Conservation (phyloP, 2,888 invertebrate species). For the Drosophila birchii region DNA sequence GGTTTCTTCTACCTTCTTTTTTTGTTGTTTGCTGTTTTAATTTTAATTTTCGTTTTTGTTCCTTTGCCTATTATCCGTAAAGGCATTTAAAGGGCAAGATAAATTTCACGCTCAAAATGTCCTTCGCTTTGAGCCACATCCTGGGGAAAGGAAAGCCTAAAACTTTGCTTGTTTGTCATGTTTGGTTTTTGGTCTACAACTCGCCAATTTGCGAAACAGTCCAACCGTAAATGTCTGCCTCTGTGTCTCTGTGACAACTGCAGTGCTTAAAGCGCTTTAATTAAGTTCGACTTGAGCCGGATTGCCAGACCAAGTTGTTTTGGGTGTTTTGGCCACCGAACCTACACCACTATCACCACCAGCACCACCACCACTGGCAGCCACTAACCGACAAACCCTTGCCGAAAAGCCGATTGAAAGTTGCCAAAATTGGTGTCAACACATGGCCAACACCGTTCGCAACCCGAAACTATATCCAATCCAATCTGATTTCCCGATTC, state of each 20-base stretch:
- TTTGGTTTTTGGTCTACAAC: constrained; percentile 50
- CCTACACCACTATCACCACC: constrained; percentile 3
- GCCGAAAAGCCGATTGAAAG: constrained; percentile 41
- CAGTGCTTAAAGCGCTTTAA: constrained; percentile 48
- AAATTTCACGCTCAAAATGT: constrained; percentile 32
- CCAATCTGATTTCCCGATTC: constrained; percentile 12
- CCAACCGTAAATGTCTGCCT: constrained; percentile 27
- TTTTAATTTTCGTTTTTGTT: neutral
- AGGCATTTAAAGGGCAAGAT: constrained; percentile 33
- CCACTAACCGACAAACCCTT: constrained; percentile 16
- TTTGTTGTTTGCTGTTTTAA: neutral
- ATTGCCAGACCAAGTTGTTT: constrained; percentile 35
- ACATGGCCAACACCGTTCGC: constrained; percentile 22
- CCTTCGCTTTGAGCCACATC: constrained; percentile 25
- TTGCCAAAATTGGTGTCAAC: constrained; percentile 45
- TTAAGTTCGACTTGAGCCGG: constrained; percentile 49
- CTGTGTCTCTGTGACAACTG: constrained; percentile 8
- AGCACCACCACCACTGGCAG: constrained; percentile 1
- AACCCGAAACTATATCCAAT: neutral
- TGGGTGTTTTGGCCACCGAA: neutral
- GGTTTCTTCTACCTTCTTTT: neutral
- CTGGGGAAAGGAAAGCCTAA: constrained; percentile 17
- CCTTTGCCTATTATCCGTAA: constrained; percentile 9
- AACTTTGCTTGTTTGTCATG: constrained; percentile 47
- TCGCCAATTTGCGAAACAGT: constrained; percentile 46